Evolutionary conservation across 1,140 invertebrate species (phyloP).

Genomic region (Bombus sibiricus): DNA sequence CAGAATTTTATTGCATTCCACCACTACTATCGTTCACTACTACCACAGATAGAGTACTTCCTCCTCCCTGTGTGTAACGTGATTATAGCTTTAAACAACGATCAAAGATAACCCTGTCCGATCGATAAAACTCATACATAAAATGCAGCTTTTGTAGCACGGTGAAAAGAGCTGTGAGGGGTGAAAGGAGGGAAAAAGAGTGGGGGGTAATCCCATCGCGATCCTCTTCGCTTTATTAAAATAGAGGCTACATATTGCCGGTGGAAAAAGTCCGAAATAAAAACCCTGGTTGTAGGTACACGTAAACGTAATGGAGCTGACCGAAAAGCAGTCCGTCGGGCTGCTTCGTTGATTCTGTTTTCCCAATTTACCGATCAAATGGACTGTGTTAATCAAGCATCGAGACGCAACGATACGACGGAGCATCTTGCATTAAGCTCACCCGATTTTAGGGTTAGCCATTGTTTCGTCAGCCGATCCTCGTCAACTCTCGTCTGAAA

Average conservation of each 20-base stretch:
- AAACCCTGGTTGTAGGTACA: not conserved
- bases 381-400: slow-evolving; percentile 35
- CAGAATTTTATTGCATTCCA: slow-evolving; percentile 26
- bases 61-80: slow-evolving; percentile 10
- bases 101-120: slow-evolving; percentile 46
- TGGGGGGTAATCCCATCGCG: slow-evolving; percentile 34
- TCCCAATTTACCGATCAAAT: slow-evolving; percentile 25
- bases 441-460: slow-evolving; percentile 69
- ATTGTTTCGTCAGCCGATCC: slow-evolving; percentile 59
- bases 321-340: not conserved
- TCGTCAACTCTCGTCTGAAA: slow-evolving; percentile 16
- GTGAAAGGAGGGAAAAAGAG: not conserved
- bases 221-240: slow-evolving; percentile 50
- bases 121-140: slow-evolving; percentile 50
- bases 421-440: not conserved
- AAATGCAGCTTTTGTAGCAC: slow-evolving; percentile 20
- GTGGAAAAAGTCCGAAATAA: slow-evolving; percentile 21
- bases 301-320: not conserved
- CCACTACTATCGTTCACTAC: not conserved
- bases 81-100: slow-evolving; percentile 52
- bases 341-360: slow-evolving; percentile 11
- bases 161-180: not conserved
- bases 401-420: not conserved
- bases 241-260: slow-evolving; percentile 27
- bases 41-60: not conserved